A percentile compares a stretch with the other conserved stretches of the same genome.
These are phyloP conservation scores for Octodonta nipae DNA, from an alignment of 2,888 invertebrate species.

Conservation along the genomic window DNA sequence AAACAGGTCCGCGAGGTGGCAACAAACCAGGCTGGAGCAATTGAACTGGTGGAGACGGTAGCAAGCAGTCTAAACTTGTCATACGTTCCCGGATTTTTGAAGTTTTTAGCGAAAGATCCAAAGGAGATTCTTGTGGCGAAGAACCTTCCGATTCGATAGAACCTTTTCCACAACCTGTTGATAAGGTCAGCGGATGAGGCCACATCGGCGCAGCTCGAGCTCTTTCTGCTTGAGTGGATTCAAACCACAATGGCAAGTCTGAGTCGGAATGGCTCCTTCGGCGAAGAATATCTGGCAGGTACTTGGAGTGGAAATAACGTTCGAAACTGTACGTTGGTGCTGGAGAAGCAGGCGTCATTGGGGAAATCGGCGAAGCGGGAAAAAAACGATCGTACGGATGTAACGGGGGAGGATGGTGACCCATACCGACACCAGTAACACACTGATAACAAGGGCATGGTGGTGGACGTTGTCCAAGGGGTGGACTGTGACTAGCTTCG, in stretches of 20 bases:
- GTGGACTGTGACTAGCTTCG: conserved; percentile 34
- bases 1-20: conserved; percentile 44
- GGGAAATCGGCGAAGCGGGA: conserved; percentile 45
- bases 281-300: conserved; percentile 48
- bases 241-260: conserved; percentile 45
- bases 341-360: conserved; percentile 41
- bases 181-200: conserved; percentile 30
- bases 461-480: conserved; percentile 22
- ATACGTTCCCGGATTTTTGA: conserved; percentile 32
- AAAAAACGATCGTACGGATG: conserved; percentile 39
- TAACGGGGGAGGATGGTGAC: conserved; percentile 29
- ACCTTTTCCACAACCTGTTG: conserved; percentile 33
- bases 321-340: conserved; percentile 48
- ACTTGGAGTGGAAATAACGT: conserved; percentile 49
- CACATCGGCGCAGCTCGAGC: conserved; percentile 28
- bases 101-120: conserved; percentile 69
- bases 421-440: conserved; percentile 27
- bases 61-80: conserved; percentile 25
- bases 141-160: conserved; percentile 40
- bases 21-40: conserved; percentile 41
- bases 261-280: conserved; percentile 54
- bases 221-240: conserved; percentile 35
- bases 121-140: conserved; percentile 66
- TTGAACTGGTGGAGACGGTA: conserved; percentile 37
- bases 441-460: conserved; percentile 34